Base-by-base conservation (phyloP, 92 coral and sea anemone genomes). In the Porites rus region DNA sequence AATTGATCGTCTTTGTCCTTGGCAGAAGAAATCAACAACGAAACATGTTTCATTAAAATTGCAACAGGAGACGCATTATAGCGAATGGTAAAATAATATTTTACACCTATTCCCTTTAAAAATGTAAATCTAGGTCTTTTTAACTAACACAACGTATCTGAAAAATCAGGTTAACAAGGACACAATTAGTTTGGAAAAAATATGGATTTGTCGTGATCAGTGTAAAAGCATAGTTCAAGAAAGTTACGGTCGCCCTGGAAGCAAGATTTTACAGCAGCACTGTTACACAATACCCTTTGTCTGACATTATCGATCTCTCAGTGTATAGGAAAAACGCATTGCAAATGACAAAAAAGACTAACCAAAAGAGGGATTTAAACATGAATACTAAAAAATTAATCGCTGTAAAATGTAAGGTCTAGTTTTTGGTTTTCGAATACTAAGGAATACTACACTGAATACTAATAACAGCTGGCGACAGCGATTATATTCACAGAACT, bases 1-100 rank as follows among this genome's bases (percentile, higher is more conserved):
- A 94, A 85, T 28, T 93, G 96, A 59, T 94, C 98, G n/a, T 79
- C 77, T 76, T 79, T 94, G 88, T 79, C 89, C 96, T 91, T 38
- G 0, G 46, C 46, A 28, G 60, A 69, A 81, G 70, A 62, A 43
- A 77, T 54, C 62, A 89, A 90, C 79, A 94, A 86, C 82, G 76
- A 38, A 73, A 79, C 60, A 38, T 83, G 79, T 21, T 46, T 74
- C 72, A 83, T 83, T 83, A 83, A 83, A 83, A 83, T 83, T 83
- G 63, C 72, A 83, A 61, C 79, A 61, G 46, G 4, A 72, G 74
- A 16, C 68, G 74, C 51, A 62, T 74, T 9, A 28, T 73, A 21
- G 20, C 63, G 64, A 24, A 46, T 46, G 61, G 13, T 16, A 54
- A 60, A 43, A 61, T 28, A 28, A 28, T 28, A 28, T 20, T 24